phyloP scores from a whole-genome alignment of 1,140 invertebrate species.

The Cydia pomonella region DNA sequence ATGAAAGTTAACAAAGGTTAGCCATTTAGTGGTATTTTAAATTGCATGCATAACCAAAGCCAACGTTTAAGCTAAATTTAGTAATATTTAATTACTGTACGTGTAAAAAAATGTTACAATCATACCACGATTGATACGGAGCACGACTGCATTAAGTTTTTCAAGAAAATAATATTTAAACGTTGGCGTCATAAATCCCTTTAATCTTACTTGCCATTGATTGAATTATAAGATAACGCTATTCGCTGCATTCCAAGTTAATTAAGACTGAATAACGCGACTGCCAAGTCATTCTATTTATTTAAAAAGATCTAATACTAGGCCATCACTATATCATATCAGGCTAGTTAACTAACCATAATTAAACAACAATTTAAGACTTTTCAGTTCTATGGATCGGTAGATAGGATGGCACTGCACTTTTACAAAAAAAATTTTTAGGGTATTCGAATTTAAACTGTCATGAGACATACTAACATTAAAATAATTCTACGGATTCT shows the following conservation, averaged over 20 bases:
- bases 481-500: too few relatives aligned
- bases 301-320: too few relatives aligned
- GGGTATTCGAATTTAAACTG: too few relatives aligned
- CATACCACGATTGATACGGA: neutral
- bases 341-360: too few relatives aligned
- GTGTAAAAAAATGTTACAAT: neutral
- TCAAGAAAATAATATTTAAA: neutral
- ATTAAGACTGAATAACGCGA: neutral
- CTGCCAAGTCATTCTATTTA: too few relatives aligned
- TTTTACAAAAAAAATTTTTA: too few relatives aligned
- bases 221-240: neutral
- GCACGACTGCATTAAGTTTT: neutral
- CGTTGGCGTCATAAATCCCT: neutral
- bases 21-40: neutral
- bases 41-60: neutral
- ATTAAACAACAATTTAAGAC: too few relatives aligned
- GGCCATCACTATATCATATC: too few relatives aligned
- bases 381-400: too few relatives aligned
- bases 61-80: neutral
- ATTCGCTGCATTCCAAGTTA: neutral
- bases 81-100: slow-evolving; percentile 9
- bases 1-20: neutral
- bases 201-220: neutral
- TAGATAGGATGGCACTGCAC: too few relatives aligned
- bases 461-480: too few relatives aligned